phyloP scores from a whole-genome alignment of 1,140 invertebrate genomes.

The Dendroctonus valens region DNA sequence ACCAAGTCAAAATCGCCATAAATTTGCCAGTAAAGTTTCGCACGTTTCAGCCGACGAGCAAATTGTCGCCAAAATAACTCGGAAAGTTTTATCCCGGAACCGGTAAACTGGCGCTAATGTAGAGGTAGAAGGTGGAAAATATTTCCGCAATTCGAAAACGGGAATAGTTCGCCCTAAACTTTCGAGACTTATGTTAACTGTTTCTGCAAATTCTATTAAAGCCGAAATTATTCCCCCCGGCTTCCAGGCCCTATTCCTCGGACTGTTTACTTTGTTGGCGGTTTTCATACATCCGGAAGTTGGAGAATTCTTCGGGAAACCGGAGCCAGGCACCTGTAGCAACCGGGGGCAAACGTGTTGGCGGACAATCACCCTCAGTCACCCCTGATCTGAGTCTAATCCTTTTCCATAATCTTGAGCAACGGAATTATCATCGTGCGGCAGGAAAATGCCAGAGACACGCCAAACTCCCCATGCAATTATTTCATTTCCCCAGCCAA shows the following conservation, averaged over 20 bases:
- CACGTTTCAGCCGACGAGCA: background rate
- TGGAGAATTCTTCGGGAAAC: too few species aligned
- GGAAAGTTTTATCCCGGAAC: slow-evolving; percentile 16
- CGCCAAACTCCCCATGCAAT: slow-evolving; percentile 21
- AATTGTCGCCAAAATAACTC: slow-evolving; percentile 21
- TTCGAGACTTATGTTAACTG: slow-evolving; percentile 31
- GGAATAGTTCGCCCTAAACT: slow-evolving; percentile 17
- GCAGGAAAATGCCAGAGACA: slow-evolving; percentile 13
- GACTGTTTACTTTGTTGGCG: slow-evolving; percentile 8
- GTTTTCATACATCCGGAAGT: background rate
- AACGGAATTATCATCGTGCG: slow-evolving; percentile 22
- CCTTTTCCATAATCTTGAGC: background rate
- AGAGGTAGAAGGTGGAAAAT: slow-evolving; percentile 28
- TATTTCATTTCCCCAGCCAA: slow-evolving; percentile 26
- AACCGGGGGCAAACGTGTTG: too few species aligned
- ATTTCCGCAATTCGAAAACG: slow-evolving; percentile 23
- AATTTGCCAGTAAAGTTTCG: too few species aligned
- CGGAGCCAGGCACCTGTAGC: too few species aligned
- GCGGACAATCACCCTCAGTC: too few species aligned
- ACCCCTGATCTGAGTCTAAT: too few species aligned
- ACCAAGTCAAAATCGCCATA: too few species aligned
- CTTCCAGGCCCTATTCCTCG: slow-evolving; percentile 13
- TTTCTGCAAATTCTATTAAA: slow-evolving; percentile 30
- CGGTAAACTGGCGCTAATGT: slow-evolving; percentile 22
- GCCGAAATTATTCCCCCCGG: slow-evolving; percentile 22